These are phyloP conservation scores for Myzus persicae DNA, from an alignment of 1,140 invertebrate genomes.

Conservation along the genomic window DNA sequence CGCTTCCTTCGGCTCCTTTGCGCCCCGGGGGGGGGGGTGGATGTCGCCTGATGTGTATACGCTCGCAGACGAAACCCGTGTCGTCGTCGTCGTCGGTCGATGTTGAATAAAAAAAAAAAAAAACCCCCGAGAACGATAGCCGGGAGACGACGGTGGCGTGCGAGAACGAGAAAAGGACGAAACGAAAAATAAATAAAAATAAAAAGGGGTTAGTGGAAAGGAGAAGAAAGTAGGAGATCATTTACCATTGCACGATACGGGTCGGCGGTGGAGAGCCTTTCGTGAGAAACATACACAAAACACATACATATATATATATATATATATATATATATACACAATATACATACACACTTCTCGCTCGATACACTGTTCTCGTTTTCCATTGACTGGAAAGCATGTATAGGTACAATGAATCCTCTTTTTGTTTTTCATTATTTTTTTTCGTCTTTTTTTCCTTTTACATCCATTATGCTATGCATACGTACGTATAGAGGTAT, in stretches of 20 bases:
- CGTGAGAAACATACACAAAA: constrained; percentile 38
- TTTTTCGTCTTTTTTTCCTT: neutral
- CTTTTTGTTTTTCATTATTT: constrained; percentile 27
- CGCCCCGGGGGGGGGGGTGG: neutral
- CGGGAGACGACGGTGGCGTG: neutral
- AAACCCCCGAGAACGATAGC: neutral
- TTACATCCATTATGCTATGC: neutral
- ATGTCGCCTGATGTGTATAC: neutral
- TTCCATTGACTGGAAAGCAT: neutral
- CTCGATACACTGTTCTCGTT: neutral
- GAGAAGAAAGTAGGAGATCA: constrained; percentile 5
- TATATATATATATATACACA: neutral
- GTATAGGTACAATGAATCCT: constrained; percentile 3
- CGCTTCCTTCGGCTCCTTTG: neutral
- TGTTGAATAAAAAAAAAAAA: neutral
- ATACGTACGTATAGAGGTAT: neutral
- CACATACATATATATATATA: neutral
- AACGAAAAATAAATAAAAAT: constrained; percentile 11
- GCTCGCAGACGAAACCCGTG: neutral
- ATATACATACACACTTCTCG: neutral
- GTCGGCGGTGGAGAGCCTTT: neutral
- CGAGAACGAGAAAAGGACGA: constrained; percentile 11
- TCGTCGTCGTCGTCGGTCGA: neutral
- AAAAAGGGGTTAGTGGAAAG: neutral
- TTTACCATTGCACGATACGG: neutral